Base-by-base conservation (phyloP, 2,888 invertebrate species). In the Drosophila affinis region DNA sequence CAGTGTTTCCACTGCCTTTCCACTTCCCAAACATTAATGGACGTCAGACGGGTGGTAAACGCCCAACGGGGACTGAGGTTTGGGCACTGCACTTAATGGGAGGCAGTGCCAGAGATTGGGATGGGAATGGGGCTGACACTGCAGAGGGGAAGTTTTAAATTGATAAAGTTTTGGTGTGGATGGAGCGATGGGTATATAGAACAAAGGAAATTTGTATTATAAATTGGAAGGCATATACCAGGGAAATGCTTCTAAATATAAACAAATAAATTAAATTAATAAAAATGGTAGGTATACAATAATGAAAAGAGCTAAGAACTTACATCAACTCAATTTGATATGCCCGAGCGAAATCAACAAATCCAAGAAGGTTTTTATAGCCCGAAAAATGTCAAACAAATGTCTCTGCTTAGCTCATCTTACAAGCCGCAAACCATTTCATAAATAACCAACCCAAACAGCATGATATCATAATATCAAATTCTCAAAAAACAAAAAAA, bases 21-120 rank as follows among this genome's bases (percentile, higher is more conserved):
- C 55, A 68, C 55, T 27, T 53, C 68, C 56, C 56, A 57, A 68
- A 32, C 69, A 68, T 65, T 65, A 65, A 56, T 68, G 69, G 65
- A 49, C 56, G 49, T 47, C 56, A 65, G 69, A 44, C 65, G 69
- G 65, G 68, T 21, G 21, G 57, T 49, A 56, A 65, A 65, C 56
- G 65, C 69, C 65, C 65, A 68, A 68, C 48, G 69, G 69, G 57
- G 56, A 65, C 65, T 10, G 29, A 17, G 29, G 65, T 17, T 47
- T 48, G 64, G 44, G 64, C 64, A 63, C n/a, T 46, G 46, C n/a
- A 17, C 18, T 17, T 46, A 46, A 18, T 46, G 17, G 18, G 46
- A 4, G 46, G 46, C 51, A 45, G 64, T 39, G 68, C 54, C 39
- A 46, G 14, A 54, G 55, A 2, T 21, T 17, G 68, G 48, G 48